Conservation (phyloP, 1,140 invertebrate genomes). For the Geopemphigus sp. region DNA sequence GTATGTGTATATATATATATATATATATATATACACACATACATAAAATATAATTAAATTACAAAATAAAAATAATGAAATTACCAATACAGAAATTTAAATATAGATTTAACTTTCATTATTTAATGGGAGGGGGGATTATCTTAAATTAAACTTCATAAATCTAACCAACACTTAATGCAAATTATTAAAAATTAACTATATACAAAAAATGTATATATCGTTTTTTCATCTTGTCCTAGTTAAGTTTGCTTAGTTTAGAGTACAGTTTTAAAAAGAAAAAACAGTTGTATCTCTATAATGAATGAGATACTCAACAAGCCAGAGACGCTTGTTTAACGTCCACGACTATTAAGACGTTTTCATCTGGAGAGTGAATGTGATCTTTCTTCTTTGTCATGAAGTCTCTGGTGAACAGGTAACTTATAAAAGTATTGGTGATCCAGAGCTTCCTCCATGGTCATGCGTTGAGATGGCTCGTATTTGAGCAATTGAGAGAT, state of each 20-base stretch:
- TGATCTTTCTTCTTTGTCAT: constrained; percentile 62
- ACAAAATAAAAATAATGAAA: not conserved
- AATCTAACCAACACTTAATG: constrained; percentile 33
- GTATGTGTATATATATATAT: too few relatives aligned
- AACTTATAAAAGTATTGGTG: constrained; percentile 93
- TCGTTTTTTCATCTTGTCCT: constrained; percentile 16
- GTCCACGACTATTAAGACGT: not conserved
- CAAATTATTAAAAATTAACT: constrained; percentile 25
- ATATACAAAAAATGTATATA: constrained; percentile 44
- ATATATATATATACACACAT: too few relatives aligned
- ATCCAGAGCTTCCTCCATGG: constrained; percentile 80
- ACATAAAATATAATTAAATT: not conserved
- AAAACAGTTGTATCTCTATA: constrained; percentile 9
- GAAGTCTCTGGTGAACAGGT: constrained; percentile 69
- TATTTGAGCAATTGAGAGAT: constrained; percentile 96
- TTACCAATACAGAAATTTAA: not conserved
- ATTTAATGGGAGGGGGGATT: not conserved
- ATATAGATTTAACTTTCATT: not conserved
- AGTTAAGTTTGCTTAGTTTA: not conserved
- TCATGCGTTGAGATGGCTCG: constrained; percentile 86
- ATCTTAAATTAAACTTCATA: constrained; percentile 24
- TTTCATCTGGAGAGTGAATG: constrained; percentile 64
- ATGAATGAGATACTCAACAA: not conserved
- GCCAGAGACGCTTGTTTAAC: not conserved
- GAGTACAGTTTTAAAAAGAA: not conserved